Base-by-base conservation (phyloP, 2,888 invertebrate genomes). In the Melanargia galathea region DNA sequence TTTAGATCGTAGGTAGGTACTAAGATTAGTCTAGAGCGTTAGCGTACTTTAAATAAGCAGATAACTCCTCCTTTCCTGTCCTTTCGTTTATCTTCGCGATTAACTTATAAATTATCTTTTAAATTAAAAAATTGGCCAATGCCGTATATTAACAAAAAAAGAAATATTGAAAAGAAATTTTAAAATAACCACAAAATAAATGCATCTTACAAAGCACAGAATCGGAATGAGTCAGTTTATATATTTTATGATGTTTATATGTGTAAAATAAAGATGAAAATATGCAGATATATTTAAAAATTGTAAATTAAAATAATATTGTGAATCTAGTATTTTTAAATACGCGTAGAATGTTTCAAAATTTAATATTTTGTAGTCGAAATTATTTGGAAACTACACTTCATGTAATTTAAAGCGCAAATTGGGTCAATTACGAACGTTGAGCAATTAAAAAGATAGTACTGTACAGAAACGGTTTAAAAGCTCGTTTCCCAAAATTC, bases 241-340 rank as follows among this genome's bases (percentile, higher is more conserved):
- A n/a, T n/a, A n/a, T n/a, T n/a, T n/a, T n/a, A n/a, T n/a, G n/a
- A n/a, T n/a, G n/a, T n/a, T n/a, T n/a, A n/a, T n/a, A n/a, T n/a
- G n/a, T 55, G 61, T 49, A 55, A 55, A 26, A 51, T 22, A 35
- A 56, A 46, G 16, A 46, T 62, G 13, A 59, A 62, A 57, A 24
- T 38, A 58, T 20, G 38, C 33, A 48, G n/a, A n/a, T 56, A 51
- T 46, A 49, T 26, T 4, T 45, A 54, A 58, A 58, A 61, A 54
- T 40, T 10, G 46, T 60, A 51, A 48, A 62, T 48, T 33, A 59
- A 30, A 20, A 18, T n/a, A 20, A 45, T 11, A 38, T 20, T 38
- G 10, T 22, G 10, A 35, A 45, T 3, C n/a, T 10, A 26, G 45
- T 33, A 7, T 7, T 8, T 16, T 40, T 40, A 7, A n/a, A 40